These are phyloP conservation scores for Erythrolamprus reginae DNA, from an alignment of 2,113 vertebrate species.

Conservation along the genomic window DNA sequence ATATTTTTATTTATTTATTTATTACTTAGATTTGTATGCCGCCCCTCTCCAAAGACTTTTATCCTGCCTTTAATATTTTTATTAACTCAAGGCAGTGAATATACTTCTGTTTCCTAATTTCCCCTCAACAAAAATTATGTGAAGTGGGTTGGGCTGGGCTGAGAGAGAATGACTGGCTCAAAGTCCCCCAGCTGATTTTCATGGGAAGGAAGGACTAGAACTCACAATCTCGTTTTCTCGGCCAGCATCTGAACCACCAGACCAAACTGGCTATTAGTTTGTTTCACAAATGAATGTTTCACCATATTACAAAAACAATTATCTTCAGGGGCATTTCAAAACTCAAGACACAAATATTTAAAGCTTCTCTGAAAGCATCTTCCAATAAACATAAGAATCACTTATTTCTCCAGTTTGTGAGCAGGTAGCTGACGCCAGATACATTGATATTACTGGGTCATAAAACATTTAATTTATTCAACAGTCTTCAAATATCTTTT, in stretches of 20 bases:
- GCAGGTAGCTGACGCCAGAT: neutral
- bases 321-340: neutral
- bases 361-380: neutral
- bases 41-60: too few relatives aligned
- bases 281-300: neutral
- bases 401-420: neutral
- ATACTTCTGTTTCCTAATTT: neutral
- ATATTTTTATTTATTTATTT: too few relatives aligned
- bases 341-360: neutral
- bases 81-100: neutral
- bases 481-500: constrained; percentile 10
- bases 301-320: neutral
- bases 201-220: neutral
- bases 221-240: neutral
- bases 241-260: neutral
- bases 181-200: neutral
- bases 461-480: constrained; percentile 21
- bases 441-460: neutral
- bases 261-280: neutral
- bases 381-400: neutral
- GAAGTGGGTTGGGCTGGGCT: neutral
- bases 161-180: neutral
- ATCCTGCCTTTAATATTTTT: neutral
- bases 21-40: too few relatives aligned
- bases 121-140: neutral